Evolutionary conservation across 2,113 vertebrate genomes (phyloP), one percentile per base, ranked within the genome.

Genomic region (Dasypus novemcinctus): DNA sequence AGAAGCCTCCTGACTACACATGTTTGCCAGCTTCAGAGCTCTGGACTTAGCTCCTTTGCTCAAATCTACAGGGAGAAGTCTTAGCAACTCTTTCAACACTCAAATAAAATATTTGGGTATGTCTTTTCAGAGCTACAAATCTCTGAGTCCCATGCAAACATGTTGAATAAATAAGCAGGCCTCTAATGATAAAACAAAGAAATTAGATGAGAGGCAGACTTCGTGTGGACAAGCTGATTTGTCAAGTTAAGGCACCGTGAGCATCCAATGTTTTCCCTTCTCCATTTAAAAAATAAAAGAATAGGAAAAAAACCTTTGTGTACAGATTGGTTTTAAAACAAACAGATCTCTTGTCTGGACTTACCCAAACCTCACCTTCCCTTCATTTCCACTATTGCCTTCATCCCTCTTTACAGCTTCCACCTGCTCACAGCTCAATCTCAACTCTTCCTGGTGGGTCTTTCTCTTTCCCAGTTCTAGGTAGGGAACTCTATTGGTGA

Each of bases 191-290:
- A 95, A 66, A 85, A 57, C 43, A 94, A 95, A 80, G 59, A 85
- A 96, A 95, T 92, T 72, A 95, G 72, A 91, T 81, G 85, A 96
- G 93, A 96, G 86, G 61, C 68, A 81, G 74, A 78, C 75, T 84
- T 90, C 95, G 91, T 63, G 68, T 85, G 93, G 80, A 68, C 91
- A 96, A 90, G 69, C 68, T 90, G 68, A n/a, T 87, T 96, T 96
- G 91, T 90, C 85, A 95, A 81, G 76, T 69, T 94, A 90, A 93
- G 29, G 80, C 95, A 90, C 68, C 91, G 61, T 86, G 81, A 76
- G 66, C 72, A 90, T 79, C 88, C 85, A 76, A 88, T 92, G 25
- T 95, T 94, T 71, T 91, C 23, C 69, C 74, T 21, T 80, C 38
- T 46, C 29, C 20, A 41, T 52, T 89, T 21, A 68, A 82, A 93